Percentiles rank a stretch among this genome's conserved stretches.
These are phyloP conservation scores for Dipodomys spectabilis DNA, from an alignment of 2,113 vertebrate species.

Conservation along the genomic window DNA sequence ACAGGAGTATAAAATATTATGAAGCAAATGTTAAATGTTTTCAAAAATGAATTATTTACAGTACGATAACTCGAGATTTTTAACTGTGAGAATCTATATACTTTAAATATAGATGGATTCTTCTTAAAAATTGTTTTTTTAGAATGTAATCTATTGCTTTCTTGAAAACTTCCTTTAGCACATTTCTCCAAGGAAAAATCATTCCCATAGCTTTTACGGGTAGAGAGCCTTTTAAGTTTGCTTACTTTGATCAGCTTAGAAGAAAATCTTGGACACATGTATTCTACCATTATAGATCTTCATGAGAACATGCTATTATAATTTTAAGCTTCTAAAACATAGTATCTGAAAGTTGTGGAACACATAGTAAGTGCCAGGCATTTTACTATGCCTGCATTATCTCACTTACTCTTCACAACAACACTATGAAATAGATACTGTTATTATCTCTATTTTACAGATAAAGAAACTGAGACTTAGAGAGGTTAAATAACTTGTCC, in stretches of 20 bases:
- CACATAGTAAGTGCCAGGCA: constrained; percentile 16
- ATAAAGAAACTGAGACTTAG: constrained; percentile 74
- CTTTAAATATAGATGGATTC: constrained; percentile 33
- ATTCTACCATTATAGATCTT: constrained; percentile 48
- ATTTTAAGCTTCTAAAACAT: constrained; percentile 39
- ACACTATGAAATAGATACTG: constrained; percentile 62
- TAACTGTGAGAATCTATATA: background rate
- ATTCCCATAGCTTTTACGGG: constrained; percentile 16
- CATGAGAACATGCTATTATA: constrained; percentile 50
- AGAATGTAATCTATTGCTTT: constrained; percentile 20
- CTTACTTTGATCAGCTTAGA: constrained; percentile 35
- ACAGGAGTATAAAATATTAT: background rate
- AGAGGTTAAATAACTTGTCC: constrained; percentile 73
- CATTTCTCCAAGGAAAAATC: constrained; percentile 9
- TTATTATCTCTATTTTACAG: constrained; percentile 75
- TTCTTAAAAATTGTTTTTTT: constrained; percentile 24
- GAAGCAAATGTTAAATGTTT: constrained; percentile 16
- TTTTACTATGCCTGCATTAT: constrained; percentile 62
- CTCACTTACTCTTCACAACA: constrained; percentile 55
- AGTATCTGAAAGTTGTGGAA: constrained; percentile 25
- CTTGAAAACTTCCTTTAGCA: constrained; percentile 16
- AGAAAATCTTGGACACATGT: constrained; percentile 19
- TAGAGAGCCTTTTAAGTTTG: constrained; percentile 41
- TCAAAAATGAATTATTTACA: constrained; percentile 32
- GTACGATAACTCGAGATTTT: constrained; percentile 38